Evolutionary conservation across 2,888 invertebrate species (phyloP), one percentile per base, ranked within the genome.

Genomic region (Limnephilus marmoratus): DNA sequence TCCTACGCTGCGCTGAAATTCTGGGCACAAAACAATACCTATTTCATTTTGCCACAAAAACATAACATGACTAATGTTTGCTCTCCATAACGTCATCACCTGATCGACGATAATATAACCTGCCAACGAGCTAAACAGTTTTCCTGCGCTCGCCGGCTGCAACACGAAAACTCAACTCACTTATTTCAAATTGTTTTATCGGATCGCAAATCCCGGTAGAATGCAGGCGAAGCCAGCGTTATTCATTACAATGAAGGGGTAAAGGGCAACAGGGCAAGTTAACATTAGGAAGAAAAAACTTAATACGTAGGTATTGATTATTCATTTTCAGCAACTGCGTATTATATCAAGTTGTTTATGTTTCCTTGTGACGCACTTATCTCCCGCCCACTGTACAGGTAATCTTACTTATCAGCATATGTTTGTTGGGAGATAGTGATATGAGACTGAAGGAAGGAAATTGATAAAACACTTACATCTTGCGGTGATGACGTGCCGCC

Each of bases 61-160:
- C 49, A 91, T 89, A 37, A 85, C 68, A 85, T 89, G 88, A 91
- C 83, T 91, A 89, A 91, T 91, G 89, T 91, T 89, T 89, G 91
- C 37, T 88, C 83, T 49, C 68, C 68, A 83, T 83, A 91, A 91
- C 91, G 91, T 91, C 91, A 91, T 85, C 89, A 37, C 82, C 34
- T 37, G 41, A 85, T 53, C 85, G 80, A 45, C 86, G 45, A 12
- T 68, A 68, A 80, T 89, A 24, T 37, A 31, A 45, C 18, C n/a
- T 34, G 80, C 68, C 90, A 45, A n/a, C 49, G 29, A 41, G 41
- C 31, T 24, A n/a, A n/a, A 24, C 29, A 24, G 18, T 18, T 45
- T 31, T 18, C 81, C 45, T 24, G 80, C 49, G 86, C 45, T 49
- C 15, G 41, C 53, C 53, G 49, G 45, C 45, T 86, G 86, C 86